A percentile compares a stretch with the other conserved stretches of the same genome.
These are phyloP conservation scores for Cacoxenus indagator DNA, from an alignment of 2,888 invertebrate species.

Conservation along the genomic window DNA sequence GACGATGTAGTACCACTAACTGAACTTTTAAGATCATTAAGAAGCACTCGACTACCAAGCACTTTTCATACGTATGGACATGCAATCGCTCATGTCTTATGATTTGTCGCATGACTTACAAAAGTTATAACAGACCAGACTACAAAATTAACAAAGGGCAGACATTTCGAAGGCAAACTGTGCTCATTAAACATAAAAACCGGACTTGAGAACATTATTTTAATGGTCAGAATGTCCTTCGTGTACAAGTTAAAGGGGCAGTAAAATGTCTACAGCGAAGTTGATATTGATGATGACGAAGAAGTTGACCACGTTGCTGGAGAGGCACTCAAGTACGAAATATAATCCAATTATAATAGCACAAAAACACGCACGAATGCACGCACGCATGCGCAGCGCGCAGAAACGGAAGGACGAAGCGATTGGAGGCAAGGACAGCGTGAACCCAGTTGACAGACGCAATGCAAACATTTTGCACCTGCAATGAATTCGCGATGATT, in stretches of 20 bases:
- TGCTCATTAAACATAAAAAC: neutral
- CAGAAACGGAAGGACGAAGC: neutral
- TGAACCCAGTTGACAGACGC: too few relatives aligned
- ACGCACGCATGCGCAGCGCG: neutral
- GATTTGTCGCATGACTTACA: neutral
- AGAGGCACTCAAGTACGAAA: constrained; percentile 1
- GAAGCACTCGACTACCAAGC: too few relatives aligned
- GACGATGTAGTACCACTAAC: too few relatives aligned
- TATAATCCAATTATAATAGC: constrained; percentile 58
- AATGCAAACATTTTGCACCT: constrained; percentile 49
- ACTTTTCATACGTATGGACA: too few relatives aligned
- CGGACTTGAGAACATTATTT: neutral
- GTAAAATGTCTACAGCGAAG: neutral
- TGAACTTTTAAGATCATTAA: too few relatives aligned
- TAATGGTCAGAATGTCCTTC: constrained; percentile 5
- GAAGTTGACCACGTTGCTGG: too few relatives aligned
- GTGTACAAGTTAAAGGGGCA: neutral
- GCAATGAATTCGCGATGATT: constrained; percentile 27
- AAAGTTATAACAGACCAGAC: neutral
- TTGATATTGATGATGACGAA: neutral
- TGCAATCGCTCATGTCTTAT: neutral
- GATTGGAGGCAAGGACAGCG: constrained; percentile 20
- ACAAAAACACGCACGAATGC: constrained; percentile 8
- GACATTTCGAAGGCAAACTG: too few relatives aligned
- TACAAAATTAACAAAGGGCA: constrained; percentile 25